Evolutionary conservation across 2,797 vertebrate species (phyloP).

Genomic region (Pseudopleuronectes americanus): DNA sequence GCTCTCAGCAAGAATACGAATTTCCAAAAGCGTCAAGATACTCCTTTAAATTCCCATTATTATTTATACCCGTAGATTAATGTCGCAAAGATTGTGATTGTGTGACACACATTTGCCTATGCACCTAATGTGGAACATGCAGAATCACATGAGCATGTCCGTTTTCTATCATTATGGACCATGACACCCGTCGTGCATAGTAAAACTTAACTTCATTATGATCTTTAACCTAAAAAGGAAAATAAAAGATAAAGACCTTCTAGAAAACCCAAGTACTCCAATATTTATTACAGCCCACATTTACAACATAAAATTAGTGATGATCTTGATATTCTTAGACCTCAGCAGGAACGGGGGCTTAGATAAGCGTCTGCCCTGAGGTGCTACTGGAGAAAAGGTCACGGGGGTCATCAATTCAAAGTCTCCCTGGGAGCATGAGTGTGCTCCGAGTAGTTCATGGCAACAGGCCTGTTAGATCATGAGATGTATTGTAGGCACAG

Average conservation of each 20-base stretch:
- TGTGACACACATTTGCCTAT: neutral
- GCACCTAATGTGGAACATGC: neutral
- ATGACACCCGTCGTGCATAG: neutral
- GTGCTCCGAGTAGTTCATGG: constrained; percentile 9
- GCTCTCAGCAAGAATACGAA: neutral
- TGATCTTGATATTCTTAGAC: constrained; percentile 8
- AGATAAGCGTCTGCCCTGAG: constrained; percentile 22
- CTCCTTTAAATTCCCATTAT: neutral
- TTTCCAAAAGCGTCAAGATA: neutral
- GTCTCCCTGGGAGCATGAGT: constrained; percentile 6
- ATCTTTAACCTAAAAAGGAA: neutral
- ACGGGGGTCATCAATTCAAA: constrained; percentile 18
- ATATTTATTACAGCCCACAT: constrained; percentile 2
- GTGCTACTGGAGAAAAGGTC: constrained; percentile 29
- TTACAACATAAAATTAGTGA: neutral
- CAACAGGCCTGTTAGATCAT: constrained; percentile 19
- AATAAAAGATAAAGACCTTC: neutral
- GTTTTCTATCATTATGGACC: neutral
- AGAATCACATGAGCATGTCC: no score
- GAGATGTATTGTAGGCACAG: constrained; percentile 2
- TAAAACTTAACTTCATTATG: neutral
- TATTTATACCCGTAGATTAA: neutral
- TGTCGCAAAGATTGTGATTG: no score
- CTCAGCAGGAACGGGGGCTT: neutral
- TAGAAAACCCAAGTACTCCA: neutral